A percentile compares a stretch with the other conserved stretches of the same genome.
phyloP scores from a whole-genome alignment of 2,888 invertebrate species.

The Dysmachus trigonus region DNA sequence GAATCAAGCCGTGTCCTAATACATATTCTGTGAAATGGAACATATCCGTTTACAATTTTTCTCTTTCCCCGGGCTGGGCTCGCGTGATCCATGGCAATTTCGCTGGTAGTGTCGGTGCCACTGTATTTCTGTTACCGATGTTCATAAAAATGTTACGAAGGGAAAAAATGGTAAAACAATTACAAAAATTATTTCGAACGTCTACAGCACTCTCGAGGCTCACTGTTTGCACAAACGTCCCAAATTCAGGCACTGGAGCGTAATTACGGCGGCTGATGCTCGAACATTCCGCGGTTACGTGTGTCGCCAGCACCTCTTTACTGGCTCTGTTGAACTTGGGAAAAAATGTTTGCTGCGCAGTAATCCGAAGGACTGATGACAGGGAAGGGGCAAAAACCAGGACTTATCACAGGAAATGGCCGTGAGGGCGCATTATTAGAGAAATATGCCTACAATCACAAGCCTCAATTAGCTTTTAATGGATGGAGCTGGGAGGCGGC shows the following conservation, averaged over 20 bases:
- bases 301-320: not conserved
- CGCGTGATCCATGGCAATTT: conserved; percentile 1
- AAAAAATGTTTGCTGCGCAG: not conserved
- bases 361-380: not conserved
- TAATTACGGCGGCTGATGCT: not conserved
- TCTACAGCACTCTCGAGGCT: not conserved
- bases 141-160: not conserved
- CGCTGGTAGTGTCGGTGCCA: conserved; percentile 1
- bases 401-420: not conserved
- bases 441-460: not conserved
- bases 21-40: conserved; percentile 16
- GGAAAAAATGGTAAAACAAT: not conserved
- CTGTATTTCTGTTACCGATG: conserved; percentile 11
- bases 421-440: not conserved
- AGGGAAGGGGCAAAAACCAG: not conserved
- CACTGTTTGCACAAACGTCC: not conserved
- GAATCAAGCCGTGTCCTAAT: not conserved
- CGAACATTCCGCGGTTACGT: not conserved
- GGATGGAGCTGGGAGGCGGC: not conserved
- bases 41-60: conserved; percentile 21
- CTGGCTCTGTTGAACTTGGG: not conserved
- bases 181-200: not conserved
- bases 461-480: not conserved
- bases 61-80: not conserved
- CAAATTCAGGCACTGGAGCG: not conserved